Evolutionary conservation across 2,113 vertebrate genomes (phyloP).

Genomic region (Microtus pennsylvanicus): DNA sequence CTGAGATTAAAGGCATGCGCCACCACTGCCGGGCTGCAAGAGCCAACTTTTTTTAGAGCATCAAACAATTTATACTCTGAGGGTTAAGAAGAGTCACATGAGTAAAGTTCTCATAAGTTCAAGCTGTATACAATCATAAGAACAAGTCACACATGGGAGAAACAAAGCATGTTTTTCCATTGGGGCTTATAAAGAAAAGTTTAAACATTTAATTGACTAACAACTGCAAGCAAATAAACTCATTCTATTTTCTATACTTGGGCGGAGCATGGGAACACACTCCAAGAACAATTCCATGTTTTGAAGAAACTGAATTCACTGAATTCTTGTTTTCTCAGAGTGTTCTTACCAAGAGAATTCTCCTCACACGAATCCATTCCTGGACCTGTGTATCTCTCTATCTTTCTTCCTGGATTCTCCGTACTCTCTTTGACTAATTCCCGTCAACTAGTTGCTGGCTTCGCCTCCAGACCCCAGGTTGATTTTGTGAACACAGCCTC

Average conservation of each 20-base stretch:
- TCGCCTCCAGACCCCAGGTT: background rate
- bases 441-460: background rate
- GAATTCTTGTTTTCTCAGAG: background rate
- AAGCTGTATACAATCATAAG: background rate
- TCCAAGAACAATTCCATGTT: background rate
- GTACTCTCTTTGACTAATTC: background rate
- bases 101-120: background rate
- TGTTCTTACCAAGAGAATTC: background rate
- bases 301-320: background rate
- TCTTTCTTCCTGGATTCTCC: background rate
- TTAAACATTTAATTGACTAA: background rate
- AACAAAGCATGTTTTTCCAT: background rate
- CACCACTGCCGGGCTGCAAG: too few species aligned
- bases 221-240: background rate
- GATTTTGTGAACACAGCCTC: background rate
- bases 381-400: background rate
- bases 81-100: background rate
- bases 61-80: background rate
- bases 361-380: background rate
- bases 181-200: background rate
- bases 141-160: background rate
- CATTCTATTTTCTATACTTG: background rate
- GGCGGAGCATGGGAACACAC: background rate
- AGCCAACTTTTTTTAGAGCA: background rate
- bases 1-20: too few species aligned